Percentiles rank a stretch among this genome's conserved stretches.
Conservation (phyloP, 1,140 invertebrate species). For the Episyrphus balteatus region DNA sequence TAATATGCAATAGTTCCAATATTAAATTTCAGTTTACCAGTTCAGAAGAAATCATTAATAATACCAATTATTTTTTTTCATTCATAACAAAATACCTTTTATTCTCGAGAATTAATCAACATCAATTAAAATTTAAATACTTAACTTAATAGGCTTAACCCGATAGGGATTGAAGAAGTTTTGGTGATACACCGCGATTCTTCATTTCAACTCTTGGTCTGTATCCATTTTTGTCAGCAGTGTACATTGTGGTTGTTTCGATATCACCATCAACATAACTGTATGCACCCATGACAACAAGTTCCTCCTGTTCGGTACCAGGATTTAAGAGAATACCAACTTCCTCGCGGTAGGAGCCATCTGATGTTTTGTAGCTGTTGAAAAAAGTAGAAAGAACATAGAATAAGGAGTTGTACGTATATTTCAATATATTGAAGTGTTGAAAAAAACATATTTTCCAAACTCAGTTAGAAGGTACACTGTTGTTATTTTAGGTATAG, state of each 20-base stretch:
- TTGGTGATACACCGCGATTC: conserved; percentile 26
- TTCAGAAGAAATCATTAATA: too few species aligned
- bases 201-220: conserved; percentile 22
- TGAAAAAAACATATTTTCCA: too few species aligned
- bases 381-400: not conserved
- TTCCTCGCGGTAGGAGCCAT: conserved; percentile 31
- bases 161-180: conserved; percentile 25
- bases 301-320: conserved; percentile 21
- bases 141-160: conserved; percentile 23
- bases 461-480: too few species aligned
- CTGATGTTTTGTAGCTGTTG: conserved; percentile 21
- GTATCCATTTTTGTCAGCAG: conserved; percentile 34
- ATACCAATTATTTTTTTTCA: too few species aligned
- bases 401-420: too few species aligned
- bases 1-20: too few species aligned
- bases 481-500: too few species aligned
- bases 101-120: too few species aligned
- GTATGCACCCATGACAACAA: conserved; percentile 30
- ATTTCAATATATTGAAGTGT: too few species aligned
- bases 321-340: conserved; percentile 31
- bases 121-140: too few species aligned
- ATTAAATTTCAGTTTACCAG: too few species aligned
- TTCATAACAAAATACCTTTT: too few species aligned
- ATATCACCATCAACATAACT: conserved; percentile 24
- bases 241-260: conserved; percentile 29